A percentile compares a stretch with the other conserved stretches of the same genome.
These are phyloP conservation scores for Neoascia interrupta DNA, from an alignment of 2,888 invertebrate genomes.

Conservation along the genomic window DNA sequence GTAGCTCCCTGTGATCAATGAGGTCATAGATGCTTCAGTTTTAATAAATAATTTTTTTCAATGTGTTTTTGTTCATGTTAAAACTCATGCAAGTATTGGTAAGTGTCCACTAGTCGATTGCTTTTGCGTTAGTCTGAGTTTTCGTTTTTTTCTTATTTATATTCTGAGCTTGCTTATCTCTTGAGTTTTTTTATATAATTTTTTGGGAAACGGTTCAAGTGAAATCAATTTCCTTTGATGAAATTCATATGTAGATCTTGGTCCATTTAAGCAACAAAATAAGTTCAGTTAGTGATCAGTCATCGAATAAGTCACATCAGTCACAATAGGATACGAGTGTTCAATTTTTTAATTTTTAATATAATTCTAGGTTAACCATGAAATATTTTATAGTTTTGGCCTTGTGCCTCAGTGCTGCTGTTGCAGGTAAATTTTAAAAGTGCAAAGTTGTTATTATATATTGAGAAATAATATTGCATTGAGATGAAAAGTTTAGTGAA, in stretches of 20 bases:
- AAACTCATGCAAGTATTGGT: too few species aligned
- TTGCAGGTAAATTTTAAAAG: conserved; percentile 74
- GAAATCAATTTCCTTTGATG: conserved; percentile 1
- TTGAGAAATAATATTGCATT: too few species aligned
- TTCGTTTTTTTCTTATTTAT: too few species aligned
- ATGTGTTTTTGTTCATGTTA: too few species aligned
- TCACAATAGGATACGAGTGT: conserved; percentile 3
- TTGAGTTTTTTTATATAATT: conserved; percentile 21
- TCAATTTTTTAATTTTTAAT: conserved; percentile 14
- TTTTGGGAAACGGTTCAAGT: too few species aligned
- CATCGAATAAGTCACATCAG: conserved; percentile 49
- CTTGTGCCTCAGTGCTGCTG: conserved; percentile 75
- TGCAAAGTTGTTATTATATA: not conserved
- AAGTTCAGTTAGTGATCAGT: conserved; percentile 54
- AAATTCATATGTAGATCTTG: conserved; percentile 37
- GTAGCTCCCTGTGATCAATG: conserved; percentile 23
- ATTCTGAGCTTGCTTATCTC: too few species aligned
- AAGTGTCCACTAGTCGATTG: too few species aligned
- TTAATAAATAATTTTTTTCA: conserved; percentile 45
- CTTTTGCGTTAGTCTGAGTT: too few species aligned
- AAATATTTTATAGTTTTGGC: conserved; percentile 76
- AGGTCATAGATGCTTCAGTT: conserved; percentile 30
- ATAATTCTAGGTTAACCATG: conserved; percentile 72
- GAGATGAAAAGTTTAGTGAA: too few species aligned
- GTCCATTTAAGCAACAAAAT: conserved; percentile 49